Conservation (phyloP, 2,797 vertebrate genomes). For the Erpetoichthys calabaricus region DNA sequence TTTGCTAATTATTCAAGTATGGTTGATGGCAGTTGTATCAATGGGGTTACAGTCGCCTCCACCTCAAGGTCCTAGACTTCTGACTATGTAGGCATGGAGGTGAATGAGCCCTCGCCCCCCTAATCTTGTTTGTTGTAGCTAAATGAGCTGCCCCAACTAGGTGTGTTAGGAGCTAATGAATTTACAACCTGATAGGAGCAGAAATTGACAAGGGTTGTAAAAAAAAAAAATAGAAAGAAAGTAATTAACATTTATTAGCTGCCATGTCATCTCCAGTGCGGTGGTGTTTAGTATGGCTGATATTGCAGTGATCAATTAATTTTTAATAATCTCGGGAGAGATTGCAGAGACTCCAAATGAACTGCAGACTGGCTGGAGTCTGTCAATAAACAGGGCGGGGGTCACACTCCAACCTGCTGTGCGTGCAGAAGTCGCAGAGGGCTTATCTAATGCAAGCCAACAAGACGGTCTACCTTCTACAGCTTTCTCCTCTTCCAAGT, state of each 20-base stretch:
- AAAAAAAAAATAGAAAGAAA: constrained; percentile 33
- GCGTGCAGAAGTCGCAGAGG: constrained; percentile 13
- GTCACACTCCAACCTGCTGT: constrained; percentile 39
- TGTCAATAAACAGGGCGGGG: constrained; percentile 76
- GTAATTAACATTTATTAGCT: constrained; percentile 75
- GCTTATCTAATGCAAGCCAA: constrained; percentile 9
- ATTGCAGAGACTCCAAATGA: constrained; percentile 56
- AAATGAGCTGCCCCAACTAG: constrained; percentile 82
- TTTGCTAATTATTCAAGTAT: background rate
- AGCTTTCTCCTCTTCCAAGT: no score
- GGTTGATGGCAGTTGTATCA: background rate
- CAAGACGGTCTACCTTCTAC: background rate
- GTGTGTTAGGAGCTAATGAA: constrained; percentile 93
- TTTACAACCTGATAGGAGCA: constrained; percentile 80
- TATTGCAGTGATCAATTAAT: constrained; percentile 64
- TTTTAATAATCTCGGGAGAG: constrained; percentile 62
- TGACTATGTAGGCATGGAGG: constrained; percentile 8
- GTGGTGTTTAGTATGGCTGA: constrained; percentile 42
- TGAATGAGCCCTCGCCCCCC: constrained; percentile 29
- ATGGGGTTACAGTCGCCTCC: constrained; percentile 1
- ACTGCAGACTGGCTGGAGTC: constrained; percentile 74
- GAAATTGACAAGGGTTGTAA: constrained; percentile 72
- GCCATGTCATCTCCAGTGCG: constrained; percentile 22
- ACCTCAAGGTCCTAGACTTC: constrained; percentile 8
- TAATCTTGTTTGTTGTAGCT: constrained; percentile 90